Evolutionary conservation across 2,888 invertebrate species (phyloP).

Genomic region (Parasteatoda lunata): DNA sequence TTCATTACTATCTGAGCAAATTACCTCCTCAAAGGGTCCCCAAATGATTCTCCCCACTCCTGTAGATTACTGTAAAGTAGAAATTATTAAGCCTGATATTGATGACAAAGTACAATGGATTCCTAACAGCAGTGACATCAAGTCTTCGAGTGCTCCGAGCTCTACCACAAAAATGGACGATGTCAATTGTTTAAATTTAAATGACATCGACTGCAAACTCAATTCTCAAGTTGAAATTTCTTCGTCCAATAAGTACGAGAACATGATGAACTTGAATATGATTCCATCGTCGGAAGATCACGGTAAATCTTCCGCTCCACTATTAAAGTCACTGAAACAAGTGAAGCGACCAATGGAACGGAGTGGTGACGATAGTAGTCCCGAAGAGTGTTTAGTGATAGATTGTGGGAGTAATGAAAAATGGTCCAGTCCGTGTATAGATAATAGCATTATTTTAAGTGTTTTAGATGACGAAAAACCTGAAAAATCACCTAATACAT

Average conservation of each 20-base stretch:
- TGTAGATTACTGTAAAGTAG: conserved; percentile 47
- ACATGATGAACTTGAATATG: conserved; percentile 30
- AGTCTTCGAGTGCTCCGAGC: conserved; percentile 47
- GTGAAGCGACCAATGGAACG: conserved; percentile 47
- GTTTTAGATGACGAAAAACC: conserved; percentile 60
- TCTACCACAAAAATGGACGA: conserved; percentile 35
- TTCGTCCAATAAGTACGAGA: conserved; percentile 50
- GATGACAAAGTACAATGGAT: conserved; percentile 68
- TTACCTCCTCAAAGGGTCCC: conserved; percentile 34
- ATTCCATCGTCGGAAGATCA: conserved; percentile 59
- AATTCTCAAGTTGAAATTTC: conserved; percentile 50
- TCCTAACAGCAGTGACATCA: conserved; percentile 69
- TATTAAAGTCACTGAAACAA: conserved; percentile 41
- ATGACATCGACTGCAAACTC: conserved; percentile 56
- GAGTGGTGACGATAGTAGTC: conserved; percentile 72
- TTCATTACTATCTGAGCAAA: conserved; percentile 54
- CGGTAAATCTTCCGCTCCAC: conserved; percentile 29
- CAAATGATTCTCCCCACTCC: conserved; percentile 26
- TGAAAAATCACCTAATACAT: conserved; percentile 63
- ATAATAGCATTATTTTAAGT: conserved; percentile 48
- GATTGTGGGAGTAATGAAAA: conserved; percentile 72
- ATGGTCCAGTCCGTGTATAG: conserved; percentile 65
- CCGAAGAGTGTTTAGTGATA: conserved; percentile 74
- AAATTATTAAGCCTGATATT: conserved; percentile 40
- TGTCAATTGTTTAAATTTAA: conserved; percentile 33